Evolutionary conservation across 2,888 invertebrate genomes (phyloP).

Genomic region (Gandaritis pyraliata): DNA sequence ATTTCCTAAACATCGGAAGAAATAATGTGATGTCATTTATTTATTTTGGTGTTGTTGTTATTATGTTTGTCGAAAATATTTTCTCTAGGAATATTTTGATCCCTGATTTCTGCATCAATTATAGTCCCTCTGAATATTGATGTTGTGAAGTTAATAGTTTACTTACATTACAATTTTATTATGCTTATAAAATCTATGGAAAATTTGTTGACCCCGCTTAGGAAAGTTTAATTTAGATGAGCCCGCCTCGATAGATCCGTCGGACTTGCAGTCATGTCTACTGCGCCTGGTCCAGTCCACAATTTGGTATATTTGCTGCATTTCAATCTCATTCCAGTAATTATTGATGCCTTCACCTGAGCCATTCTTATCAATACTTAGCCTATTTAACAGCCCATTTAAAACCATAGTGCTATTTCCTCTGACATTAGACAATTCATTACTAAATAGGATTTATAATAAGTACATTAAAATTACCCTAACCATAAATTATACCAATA

Average conservation of each 20-base stretch:
- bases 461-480: constrained; percentile 54
- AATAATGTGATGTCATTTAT: constrained; percentile 73
- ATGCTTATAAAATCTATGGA: constrained; percentile 59
- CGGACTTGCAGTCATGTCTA: constrained; percentile 72
- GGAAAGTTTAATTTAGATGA: constrained; percentile 77
- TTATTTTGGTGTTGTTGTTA: constrained; percentile 81
- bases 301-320: constrained; percentile 69
- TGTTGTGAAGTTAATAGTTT: constrained; percentile 76
- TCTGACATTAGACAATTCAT: constrained; percentile 60
- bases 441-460: constrained; percentile 55
- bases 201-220: constrained; percentile 66
- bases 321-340: constrained; percentile 58
- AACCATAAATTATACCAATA: constrained; percentile 49
- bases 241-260: constrained; percentile 77
- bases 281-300: constrained; percentile 69
- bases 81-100: constrained; percentile 75
- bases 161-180: constrained; percentile 66
- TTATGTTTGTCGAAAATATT: constrained; percentile 62
- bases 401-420: constrained; percentile 57
- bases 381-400: constrained; percentile 58
- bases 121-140: constrained; percentile 79
- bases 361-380: constrained; percentile 58
- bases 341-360: constrained; percentile 52
- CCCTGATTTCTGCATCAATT: constrained; percentile 78
- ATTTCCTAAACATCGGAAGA: constrained; percentile 72